Evolutionary conservation across 2,113 vertebrate genomes (phyloP).

Genomic region (Bubo blakistoni): DNA sequence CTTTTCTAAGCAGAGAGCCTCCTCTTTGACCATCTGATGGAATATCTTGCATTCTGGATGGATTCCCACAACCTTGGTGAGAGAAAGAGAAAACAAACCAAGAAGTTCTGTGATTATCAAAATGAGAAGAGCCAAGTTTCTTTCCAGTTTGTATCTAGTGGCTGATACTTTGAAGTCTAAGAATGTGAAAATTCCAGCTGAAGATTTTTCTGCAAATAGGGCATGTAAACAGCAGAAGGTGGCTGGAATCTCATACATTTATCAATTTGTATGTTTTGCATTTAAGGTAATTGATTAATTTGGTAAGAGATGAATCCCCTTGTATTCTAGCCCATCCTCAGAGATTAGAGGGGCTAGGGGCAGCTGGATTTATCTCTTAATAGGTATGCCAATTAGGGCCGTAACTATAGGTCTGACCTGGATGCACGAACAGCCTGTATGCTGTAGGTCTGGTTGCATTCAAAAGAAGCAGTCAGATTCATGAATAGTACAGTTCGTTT

Average conservation of each 20-base stretch:
- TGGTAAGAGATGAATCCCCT: too few relatives aligned
- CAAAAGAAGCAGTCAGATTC: too few relatives aligned
- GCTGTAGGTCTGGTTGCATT: too few relatives aligned
- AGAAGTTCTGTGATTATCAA: neutral
- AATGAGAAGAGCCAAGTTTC: neutral
- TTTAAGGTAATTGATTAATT: too few relatives aligned
- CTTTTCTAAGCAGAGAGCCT: conserved; percentile 26
- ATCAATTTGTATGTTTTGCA: neutral
- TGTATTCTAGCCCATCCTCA: too few relatives aligned
- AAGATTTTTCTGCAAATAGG: neutral
- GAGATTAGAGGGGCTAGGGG: too few relatives aligned
- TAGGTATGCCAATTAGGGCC: too few relatives aligned
- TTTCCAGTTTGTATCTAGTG: neutral
- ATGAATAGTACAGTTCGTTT: too few relatives aligned
- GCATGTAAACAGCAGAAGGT: neutral
- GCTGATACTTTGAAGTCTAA: neutral
- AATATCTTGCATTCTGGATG: conserved; percentile 67
- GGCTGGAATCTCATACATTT: neutral
- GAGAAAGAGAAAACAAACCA: neutral
- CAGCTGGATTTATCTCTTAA: too few relatives aligned
- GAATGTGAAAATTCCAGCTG: neutral
- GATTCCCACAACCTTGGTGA: conserved; percentile 21
- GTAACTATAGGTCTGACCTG: too few relatives aligned
- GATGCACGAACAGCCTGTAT: too few relatives aligned
- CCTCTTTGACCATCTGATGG: conserved; percentile 53